phyloP scores from a whole-genome alignment of 2,113 vertebrate genomes.

The Dunckerocampus dactyliophorus region DNA sequence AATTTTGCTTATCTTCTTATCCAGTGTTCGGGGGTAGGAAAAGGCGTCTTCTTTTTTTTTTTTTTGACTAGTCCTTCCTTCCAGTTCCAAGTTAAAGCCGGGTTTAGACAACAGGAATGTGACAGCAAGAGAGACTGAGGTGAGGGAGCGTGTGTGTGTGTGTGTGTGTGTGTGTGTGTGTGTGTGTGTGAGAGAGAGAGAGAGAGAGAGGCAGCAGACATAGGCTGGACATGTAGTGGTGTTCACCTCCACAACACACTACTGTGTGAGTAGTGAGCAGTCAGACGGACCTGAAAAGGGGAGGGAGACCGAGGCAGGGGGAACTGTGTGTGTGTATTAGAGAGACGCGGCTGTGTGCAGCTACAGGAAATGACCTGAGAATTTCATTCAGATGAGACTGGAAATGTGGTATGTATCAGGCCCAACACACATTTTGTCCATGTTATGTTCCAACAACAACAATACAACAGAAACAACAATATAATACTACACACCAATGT shows the following conservation, averaged over 20 bases:
- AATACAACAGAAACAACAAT: too few species aligned
- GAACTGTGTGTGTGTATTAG: conserved; percentile 5
- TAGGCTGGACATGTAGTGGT: conserved; percentile 63
- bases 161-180: conserved; percentile 1
- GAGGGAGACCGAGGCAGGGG: conserved; percentile 18
- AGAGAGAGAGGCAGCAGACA: conserved; percentile 15
- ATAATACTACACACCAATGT: too few species aligned
- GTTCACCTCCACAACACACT: conserved; percentile 58
- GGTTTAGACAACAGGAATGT: conserved; percentile 66
- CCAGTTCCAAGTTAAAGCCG: conserved; percentile 47
- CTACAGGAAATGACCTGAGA: conserved; percentile 75
- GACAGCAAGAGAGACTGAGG: conserved; percentile 58
- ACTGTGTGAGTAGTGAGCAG: conserved; percentile 52
- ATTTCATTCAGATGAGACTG: conserved; percentile 61
- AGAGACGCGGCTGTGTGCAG: conserved; percentile 21
- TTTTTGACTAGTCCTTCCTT: conserved; percentile 27
- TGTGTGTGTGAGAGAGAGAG: conserved; percentile 15
- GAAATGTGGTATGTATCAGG: conserved; percentile 12
- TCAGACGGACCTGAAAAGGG: conserved; percentile 43
- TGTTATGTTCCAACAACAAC: too few species aligned
- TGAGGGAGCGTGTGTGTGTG: conserved; percentile 5
- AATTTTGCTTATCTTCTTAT: conserved; percentile 39
- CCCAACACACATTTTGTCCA: not conserved
- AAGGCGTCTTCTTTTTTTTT: conserved; percentile 13
- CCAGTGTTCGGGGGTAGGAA: conserved; percentile 18